Base-by-base conservation (phyloP, 2,113 vertebrate genomes). In the Gadus macrocephalus region DNA sequence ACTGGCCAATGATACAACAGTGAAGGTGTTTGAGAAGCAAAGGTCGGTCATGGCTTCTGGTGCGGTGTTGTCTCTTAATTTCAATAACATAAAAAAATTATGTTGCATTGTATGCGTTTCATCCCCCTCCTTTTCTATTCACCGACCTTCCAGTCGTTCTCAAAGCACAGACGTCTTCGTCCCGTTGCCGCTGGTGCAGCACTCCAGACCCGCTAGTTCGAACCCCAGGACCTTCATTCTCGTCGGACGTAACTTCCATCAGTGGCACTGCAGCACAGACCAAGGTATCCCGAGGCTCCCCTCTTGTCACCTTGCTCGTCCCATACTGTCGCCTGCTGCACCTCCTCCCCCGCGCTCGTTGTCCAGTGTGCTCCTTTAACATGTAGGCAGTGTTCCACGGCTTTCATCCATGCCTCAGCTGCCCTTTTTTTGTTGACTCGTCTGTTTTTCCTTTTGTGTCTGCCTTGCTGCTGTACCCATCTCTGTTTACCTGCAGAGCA, bases 231-330 rank as follows among this genome's bases (percentile, higher is more conserved):
- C 92, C 77, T 95, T 98, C 75, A 91, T 95, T 64, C 89, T 98
- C 66, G 89, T 97, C 67, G 97, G 96, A n/a, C 96, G 97, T 61
- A 99, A 95, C 87, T 97, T 98, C 78, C 90, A 92, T 12, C 97
- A 98, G 83, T 99, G 97, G 97, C 94, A 93, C 65, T 95, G 88
- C 81, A 97, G 93, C 88, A 96, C 94, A 0, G 95, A 96, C 66
- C 95, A 93, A 88, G 96, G 96, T 97, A 88, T 78, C 20, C 49
- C 20, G 15, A n/a, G 19, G 28, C 53, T 49, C 53, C 55, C 55
- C n/a, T 17, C 55, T 16, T 17, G 15, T 58, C 7, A 15, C 1
- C 14, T 3, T 5, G 15, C 55, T 58, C 14, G 0, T 58, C 2
- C 42, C 55, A 17, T 58, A 5, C n/a, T 58, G 9, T 58, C 7